A percentile compares a stretch with the other conserved stretches of the same genome.
Conservation (phyloP, 2,113 vertebrate species). For the Spermophilus dauricus region DNA sequence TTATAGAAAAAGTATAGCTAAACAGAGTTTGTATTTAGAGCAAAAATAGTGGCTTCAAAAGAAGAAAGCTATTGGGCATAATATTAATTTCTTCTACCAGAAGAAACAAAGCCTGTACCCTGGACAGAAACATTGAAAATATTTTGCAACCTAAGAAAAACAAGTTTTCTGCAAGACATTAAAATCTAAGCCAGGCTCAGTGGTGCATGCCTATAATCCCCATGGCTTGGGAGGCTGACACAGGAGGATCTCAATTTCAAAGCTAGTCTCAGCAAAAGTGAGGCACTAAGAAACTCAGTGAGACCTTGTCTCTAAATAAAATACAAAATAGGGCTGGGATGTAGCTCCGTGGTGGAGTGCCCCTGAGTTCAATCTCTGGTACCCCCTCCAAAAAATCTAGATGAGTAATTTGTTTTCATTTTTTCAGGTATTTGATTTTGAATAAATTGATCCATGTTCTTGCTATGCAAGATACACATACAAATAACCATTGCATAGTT, state of each 20-base stretch:
- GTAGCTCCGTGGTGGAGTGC: too few species aligned
- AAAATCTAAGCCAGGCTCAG: neutral
- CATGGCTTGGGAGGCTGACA: too few species aligned
- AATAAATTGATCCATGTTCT: neutral
- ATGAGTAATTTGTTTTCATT: neutral
- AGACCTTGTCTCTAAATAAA: too few species aligned
- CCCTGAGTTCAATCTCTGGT: too few species aligned
- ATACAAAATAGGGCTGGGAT: too few species aligned
- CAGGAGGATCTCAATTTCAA: too few species aligned
- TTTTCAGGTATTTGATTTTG: constrained; percentile 9
- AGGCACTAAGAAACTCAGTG: too few species aligned
- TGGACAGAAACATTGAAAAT: neutral
- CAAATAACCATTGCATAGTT: neutral
- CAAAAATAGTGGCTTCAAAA: neutral
- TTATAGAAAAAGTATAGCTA: neutral
- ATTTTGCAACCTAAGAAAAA: neutral
- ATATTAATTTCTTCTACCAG: neutral
- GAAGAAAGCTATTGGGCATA: neutral
- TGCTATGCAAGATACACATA: neutral
- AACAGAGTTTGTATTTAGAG: neutral
- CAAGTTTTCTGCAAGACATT: neutral
- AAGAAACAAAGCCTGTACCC: neutral
- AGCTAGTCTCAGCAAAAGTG: too few species aligned
- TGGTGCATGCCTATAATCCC: too few species aligned
- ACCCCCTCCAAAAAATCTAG: neutral